These are phyloP conservation scores for Macroramphosus scolopax DNA, from an alignment of 2,797 vertebrate genomes.

Conservation along the genomic window DNA sequence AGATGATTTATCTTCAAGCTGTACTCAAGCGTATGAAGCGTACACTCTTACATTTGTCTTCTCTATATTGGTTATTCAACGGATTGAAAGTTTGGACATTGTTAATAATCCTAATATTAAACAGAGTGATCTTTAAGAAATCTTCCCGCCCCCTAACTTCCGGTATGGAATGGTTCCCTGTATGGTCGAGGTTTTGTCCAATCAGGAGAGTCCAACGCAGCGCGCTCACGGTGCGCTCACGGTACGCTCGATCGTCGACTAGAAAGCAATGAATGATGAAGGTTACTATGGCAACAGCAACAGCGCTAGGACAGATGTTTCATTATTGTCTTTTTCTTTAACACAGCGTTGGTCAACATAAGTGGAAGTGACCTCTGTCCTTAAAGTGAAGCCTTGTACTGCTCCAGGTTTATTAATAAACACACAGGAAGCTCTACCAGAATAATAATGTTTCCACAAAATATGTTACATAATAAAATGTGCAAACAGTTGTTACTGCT, in stretches of 20 bases:
- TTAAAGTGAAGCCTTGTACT: not conserved
- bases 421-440: not conserved
- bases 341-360: too few relatives aligned
- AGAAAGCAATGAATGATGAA: constrained; percentile 55
- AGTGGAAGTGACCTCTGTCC: not conserved
- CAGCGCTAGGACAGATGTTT: constrained; percentile 35
- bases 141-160: constrained; percentile 10
- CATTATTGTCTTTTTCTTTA: constrained; percentile 1
- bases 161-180: constrained; percentile 30
- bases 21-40: too few relatives aligned
- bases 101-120: too few relatives aligned
- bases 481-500: not conserved
- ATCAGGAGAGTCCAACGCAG: constrained; percentile 77
- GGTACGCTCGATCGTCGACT: too few relatives aligned
- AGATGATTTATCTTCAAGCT: too few relatives aligned
- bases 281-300: constrained; percentile 65
- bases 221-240: constrained; percentile 49
- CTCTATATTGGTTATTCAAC: not conserved
- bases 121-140: constrained; percentile 32
- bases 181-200: constrained; percentile 55
- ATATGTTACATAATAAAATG: not conserved
- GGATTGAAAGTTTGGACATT: not conserved
- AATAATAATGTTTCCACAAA: constrained; percentile 1
- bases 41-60: too few relatives aligned
- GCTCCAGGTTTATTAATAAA: not conserved